A percentile compares a stretch with the other conserved stretches of the same genome.
phyloP scores from a whole-genome alignment of 2,113 vertebrate species.

The Oostethus manadensis region DNA sequence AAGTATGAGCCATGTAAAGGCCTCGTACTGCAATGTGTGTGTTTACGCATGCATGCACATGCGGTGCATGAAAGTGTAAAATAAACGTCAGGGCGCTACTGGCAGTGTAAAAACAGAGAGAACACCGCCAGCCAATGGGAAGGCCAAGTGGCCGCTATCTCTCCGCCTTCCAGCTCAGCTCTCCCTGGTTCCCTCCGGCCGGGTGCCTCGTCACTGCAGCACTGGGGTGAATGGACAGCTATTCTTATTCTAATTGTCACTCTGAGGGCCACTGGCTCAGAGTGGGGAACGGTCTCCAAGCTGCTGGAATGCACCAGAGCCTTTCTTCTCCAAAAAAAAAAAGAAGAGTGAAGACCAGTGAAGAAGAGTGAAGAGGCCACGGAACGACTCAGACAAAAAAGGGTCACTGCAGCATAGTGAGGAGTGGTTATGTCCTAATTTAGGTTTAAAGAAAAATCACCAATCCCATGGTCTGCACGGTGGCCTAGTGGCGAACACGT shows the following conservation, averaged over 20 bases:
- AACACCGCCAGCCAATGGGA: conserved; percentile 57
- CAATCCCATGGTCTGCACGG: no score
- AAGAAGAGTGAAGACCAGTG: conserved; percentile 40
- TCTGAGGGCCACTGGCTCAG: conserved; percentile 66
- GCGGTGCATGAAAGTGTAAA: conserved; percentile 49
- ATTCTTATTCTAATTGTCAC: conserved; percentile 81
- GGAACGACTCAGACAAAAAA: conserved; percentile 13
- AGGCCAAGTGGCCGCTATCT: conserved; percentile 12
- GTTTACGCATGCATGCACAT: conserved; percentile 62
- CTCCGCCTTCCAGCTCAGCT: conserved; percentile 14
- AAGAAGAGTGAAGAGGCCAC: conserved; percentile 32
- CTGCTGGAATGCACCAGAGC: conserved; percentile 71
- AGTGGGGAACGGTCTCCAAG: conserved; percentile 74
- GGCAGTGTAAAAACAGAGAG: conserved; percentile 68
- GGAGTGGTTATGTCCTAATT: background rate
- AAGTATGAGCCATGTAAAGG: conserved; percentile 31
- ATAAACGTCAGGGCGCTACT: conserved; percentile 62
- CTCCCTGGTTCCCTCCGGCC: conserved; percentile 19
- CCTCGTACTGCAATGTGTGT: conserved; percentile 30
- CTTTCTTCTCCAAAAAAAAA: conserved; percentile 60
- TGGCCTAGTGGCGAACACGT: no score
- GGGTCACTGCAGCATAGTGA: background rate
- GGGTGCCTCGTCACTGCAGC: conserved; percentile 56
- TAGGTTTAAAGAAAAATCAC: conserved; percentile 13
- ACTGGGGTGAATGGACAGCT: conserved; percentile 70